These are phyloP conservation scores for Morone chrysops DNA, from an alignment of 2,113 vertebrate species.

Conservation along the genomic window DNA sequence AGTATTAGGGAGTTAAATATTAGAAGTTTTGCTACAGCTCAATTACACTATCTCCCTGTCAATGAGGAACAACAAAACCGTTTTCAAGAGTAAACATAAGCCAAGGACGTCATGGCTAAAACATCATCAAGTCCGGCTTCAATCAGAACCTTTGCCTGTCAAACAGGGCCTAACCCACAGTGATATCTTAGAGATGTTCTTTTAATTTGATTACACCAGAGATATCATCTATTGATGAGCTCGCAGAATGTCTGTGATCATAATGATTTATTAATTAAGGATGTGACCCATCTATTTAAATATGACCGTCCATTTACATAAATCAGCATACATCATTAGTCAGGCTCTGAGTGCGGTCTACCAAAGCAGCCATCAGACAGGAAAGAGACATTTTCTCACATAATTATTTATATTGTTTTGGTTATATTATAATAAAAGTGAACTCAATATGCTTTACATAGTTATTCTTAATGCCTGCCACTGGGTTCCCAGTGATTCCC, in stretches of 20 bases:
- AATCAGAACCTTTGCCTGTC: not conserved
- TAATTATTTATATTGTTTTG: no score
- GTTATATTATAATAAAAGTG: no score
- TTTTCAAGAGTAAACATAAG: conserved; percentile 14
- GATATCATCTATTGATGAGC: not conserved
- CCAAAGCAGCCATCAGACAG: no score
- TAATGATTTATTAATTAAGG: not conserved
- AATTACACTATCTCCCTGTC: conserved; percentile 12
- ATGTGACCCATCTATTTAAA: not conserved
- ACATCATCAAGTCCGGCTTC: conserved; percentile 29
- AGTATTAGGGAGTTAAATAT: conserved; percentile 10
- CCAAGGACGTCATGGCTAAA: not conserved
- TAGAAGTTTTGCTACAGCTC: conserved; percentile 14
- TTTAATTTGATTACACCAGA: not conserved
- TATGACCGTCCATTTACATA: not conserved
- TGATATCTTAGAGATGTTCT: not conserved
- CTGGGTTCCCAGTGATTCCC: no score
- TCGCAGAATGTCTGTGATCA: not conserved
- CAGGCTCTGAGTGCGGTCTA: not conserved
- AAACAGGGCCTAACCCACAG: not conserved
- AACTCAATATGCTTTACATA: no score
- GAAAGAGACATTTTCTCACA: no score
- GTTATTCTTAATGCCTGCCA: no score
- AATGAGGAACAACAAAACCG: not conserved
- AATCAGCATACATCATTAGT: not conserved